Evolutionary conservation across 2,797 vertebrate species (phyloP).

Genomic region (Phoxinus dragarum): DNA sequence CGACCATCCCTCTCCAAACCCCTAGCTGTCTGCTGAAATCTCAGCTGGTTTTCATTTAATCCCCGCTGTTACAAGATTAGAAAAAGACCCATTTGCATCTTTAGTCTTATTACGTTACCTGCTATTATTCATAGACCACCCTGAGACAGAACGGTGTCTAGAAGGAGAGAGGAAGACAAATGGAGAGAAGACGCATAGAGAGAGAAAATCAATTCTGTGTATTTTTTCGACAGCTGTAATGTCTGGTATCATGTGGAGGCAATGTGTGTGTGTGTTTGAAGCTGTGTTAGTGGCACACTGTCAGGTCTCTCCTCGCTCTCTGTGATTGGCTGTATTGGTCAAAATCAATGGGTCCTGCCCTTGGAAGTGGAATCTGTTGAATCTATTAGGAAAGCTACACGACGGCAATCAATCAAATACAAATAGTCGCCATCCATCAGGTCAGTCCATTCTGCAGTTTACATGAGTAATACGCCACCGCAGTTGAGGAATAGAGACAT

Average conservation of each 20-base stretch:
- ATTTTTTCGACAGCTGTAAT: conserved; percentile 41
- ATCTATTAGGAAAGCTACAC: conserved; percentile 67
- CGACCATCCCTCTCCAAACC: neutral
- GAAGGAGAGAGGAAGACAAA: conserved; percentile 52
- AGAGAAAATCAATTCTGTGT: conserved; percentile 58
- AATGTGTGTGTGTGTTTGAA: conserved; percentile 55
- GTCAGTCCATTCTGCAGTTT: conserved; percentile 14
- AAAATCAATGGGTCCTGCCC: conserved; percentile 72
- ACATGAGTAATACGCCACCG: conserved; percentile 19
- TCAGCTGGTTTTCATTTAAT: conserved; percentile 73
- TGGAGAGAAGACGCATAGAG: conserved; percentile 20
- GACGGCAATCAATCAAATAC: conserved; percentile 30
- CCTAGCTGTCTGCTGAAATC: conserved; percentile 56
- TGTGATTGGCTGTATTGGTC: conserved; percentile 72
- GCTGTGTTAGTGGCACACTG: conserved; percentile 60
- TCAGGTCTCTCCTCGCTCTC: conserved; percentile 70
- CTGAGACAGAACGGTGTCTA: conserved; percentile 29
- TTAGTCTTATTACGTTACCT: conserved; percentile 63
- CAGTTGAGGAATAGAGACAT: conserved; percentile 23
- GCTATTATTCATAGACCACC: conserved; percentile 58
- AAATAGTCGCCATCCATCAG: conserved; percentile 9
- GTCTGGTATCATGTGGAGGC: neutral
- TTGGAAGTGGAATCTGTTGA: conserved; percentile 67
- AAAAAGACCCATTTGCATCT: conserved; percentile 75
- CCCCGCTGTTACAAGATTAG: conserved; percentile 76